phyloP scores from a whole-genome alignment of 2,888 invertebrate species.

The Lamellibrachia satsuma region DNA sequence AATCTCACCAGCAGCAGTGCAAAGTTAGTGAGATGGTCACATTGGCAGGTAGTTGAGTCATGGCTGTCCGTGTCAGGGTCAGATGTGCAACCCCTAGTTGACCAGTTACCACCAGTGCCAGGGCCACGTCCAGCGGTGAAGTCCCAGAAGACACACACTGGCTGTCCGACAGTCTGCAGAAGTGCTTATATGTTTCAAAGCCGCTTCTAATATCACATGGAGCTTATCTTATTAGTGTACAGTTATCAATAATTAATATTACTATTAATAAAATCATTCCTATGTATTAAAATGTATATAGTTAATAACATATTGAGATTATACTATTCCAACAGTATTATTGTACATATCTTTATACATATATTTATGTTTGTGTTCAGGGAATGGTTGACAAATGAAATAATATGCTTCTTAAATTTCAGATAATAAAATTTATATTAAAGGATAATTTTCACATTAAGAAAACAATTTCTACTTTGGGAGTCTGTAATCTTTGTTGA shows the following conservation, averaged over 20 bases:
- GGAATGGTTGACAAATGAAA: too few species aligned
- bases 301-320: too few species aligned
- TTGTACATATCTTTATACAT: too few species aligned
- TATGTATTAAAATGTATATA: too few species aligned
- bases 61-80: slow-evolving; percentile 33
- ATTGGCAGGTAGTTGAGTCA: slow-evolving; percentile 48
- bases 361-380: too few species aligned
- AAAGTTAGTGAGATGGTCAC: slow-evolving; percentile 58
- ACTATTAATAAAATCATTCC: too few species aligned
- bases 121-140: slow-evolving; percentile 79
- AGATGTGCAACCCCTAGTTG: slow-evolving; percentile 47
- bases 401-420: too few species aligned
- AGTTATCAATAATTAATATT: neutral
- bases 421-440: too few species aligned
- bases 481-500: neutral
- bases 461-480: too few species aligned
- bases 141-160: slow-evolving; percentile 93
- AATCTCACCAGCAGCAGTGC: slow-evolving; percentile 53
- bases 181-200: neutral
- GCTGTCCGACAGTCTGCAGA: slow-evolving; percentile 83
- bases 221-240: neutral
- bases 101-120: slow-evolving; percentile 41
- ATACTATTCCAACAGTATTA: too few species aligned
- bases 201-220: too few species aligned
- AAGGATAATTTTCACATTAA: too few species aligned